Base-by-base conservation (phyloP, 2,797 vertebrate species). In the Eurystomus glaucurus region DNA sequence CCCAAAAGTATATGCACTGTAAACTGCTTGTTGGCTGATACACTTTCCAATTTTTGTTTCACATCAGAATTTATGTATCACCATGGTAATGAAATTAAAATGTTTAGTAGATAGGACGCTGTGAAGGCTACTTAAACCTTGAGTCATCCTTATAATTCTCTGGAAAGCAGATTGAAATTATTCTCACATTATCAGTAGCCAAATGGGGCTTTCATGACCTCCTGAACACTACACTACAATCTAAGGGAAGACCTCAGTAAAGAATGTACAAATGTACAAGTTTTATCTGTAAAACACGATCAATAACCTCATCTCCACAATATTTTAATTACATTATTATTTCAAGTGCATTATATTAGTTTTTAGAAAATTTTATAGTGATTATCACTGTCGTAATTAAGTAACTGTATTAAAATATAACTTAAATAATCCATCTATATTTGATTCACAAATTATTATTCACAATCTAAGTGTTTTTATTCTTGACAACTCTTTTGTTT, bases 401-500 rank as follows among this genome's bases (percentile, higher is more conserved):
- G n/a, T n/a, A 58, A 76, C 31, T 95, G 46, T 72, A 90, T 70
- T 75, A 91, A 33, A 88, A 33, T 91, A 60, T 35, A 93, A 74
- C 76, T 83, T 29, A 76, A 93, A 83, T 57, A 25, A 90, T 83
- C 48, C 19, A 71, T 95, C 70, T 64, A 88, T 62, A 89, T 54
- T 74, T 61, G 70, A 85, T 81, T 95, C 76, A 74, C 6, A 88
- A 72, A 54, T 37, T 92, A 91, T 66, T 95, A 91, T 66, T 95
- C 75, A 75, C 26, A 91, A 41, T 48, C 16, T 26, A 88, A 94
- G 35, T 7, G 33, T 31, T 91, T 94, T 82, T 90, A 84, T 83
- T 78, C 77, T 88, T 94, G 60, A 85, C 51, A 86, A 46, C 8
- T 10, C 51, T 91, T 93, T 91, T 91, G 45, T 96, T 97, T 96